phyloP scores from a whole-genome alignment of 1,140 invertebrate species.

The Orius laevigatus region DNA sequence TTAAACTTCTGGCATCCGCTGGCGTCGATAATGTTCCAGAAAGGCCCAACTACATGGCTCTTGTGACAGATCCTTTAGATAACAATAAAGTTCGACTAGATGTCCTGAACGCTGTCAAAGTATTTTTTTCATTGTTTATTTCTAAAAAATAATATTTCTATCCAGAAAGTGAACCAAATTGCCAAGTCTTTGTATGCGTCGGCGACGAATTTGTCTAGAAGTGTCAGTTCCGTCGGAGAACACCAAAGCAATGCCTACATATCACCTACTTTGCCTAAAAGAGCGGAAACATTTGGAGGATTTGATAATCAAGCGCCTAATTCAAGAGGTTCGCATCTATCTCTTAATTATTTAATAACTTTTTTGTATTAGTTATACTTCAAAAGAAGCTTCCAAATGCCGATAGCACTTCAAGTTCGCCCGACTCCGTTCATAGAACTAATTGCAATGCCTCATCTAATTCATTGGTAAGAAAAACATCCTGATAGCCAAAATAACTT shows the following conservation, averaged over 20 bases:
- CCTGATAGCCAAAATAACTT: no score
- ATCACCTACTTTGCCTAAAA: constrained; percentile 66
- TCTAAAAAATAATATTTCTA: constrained; percentile 18
- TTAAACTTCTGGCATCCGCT: constrained; percentile 52
- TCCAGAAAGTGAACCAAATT: constrained; percentile 48
- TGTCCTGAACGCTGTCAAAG: constrained; percentile 49
- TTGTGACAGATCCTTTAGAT: constrained; percentile 41
- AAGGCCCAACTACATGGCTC: constrained; percentile 37
- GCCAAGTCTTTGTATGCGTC: constrained; percentile 50
- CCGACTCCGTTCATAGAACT: neutral
- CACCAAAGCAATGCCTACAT: constrained; percentile 67
- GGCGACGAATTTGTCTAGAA: constrained; percentile 63
- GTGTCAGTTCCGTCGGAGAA: constrained; percentile 81
- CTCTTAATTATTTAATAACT: neutral
- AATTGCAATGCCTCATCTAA: no score
- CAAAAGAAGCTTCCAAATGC: constrained; percentile 8
- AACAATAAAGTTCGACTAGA: constrained; percentile 48
- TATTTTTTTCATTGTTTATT: constrained; percentile 20
- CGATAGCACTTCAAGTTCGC: no score
- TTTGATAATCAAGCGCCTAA: constrained; percentile 47
- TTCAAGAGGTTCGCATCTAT: neutral
- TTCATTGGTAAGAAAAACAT: constrained; percentile 6
- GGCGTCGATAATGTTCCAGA: constrained; percentile 30
- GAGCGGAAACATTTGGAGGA: constrained; percentile 88
- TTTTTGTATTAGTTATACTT: neutral